phyloP scores from a whole-genome alignment of 2,113 vertebrate genomes.

The Fregata magnificens region DNA sequence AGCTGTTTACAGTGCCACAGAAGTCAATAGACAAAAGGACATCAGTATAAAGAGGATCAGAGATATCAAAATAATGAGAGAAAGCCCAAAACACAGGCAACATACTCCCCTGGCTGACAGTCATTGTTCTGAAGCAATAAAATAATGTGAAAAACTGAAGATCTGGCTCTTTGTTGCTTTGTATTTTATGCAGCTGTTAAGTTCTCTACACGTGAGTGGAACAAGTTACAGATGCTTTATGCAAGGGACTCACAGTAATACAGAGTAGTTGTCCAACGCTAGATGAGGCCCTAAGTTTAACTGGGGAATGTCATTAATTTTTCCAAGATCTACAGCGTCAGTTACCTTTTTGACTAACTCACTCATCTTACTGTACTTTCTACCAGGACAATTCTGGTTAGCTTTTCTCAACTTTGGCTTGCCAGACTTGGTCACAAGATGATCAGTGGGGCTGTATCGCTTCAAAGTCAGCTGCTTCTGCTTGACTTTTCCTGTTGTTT shows the following conservation, averaged over 20 bases:
- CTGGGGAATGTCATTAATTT: not conserved
- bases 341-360: conserved; percentile 80
- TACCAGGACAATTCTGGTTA: conserved; percentile 67
- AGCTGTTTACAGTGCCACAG: not conserved
- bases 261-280: not conserved
- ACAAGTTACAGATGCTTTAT: not conserved
- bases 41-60: not conserved
- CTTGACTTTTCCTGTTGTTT: not conserved
- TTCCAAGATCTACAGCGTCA: not conserved
- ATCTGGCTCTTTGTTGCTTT: not conserved
- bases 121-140: not conserved
- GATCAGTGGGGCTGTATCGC: not conserved
- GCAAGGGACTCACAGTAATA: not conserved
- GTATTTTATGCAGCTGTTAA: not conserved
- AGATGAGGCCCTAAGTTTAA: not conserved
- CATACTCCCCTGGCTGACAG: not conserved
- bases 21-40: not conserved
- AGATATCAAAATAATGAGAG: not conserved
- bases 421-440: not conserved
- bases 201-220: not conserved
- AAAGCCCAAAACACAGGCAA: not conserved
- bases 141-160: not conserved
- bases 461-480: not conserved
- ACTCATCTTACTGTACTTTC: conserved; percentile 69
- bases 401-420: not conserved